Evolutionary conservation across 1,140 invertebrate genomes (phyloP).

Genomic region (Propsilocerus akamusi): DNA sequence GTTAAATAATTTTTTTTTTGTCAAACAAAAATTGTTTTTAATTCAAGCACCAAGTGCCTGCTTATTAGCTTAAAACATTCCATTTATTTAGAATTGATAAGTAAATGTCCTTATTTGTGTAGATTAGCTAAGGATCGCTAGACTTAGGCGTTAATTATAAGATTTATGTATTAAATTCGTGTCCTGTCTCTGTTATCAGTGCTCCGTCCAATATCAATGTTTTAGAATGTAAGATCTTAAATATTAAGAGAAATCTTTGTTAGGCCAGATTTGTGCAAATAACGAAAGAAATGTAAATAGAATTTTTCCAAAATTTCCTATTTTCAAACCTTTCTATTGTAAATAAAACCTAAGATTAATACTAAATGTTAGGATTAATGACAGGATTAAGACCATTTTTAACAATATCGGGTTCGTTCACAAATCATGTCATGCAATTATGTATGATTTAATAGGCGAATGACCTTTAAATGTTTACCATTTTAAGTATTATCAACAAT

Average conservation of each 20-base stretch:
- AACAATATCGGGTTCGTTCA: no score
- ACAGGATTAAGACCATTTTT: no score
- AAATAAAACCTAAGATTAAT: background rate
- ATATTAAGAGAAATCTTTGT: background rate
- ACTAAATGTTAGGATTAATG: background rate
- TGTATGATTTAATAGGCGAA: no score
- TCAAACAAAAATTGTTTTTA: background rate
- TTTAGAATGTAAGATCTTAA: no score
- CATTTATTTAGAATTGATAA: no score
- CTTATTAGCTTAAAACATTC: background rate
- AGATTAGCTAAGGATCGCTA: background rate
- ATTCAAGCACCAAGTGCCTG: background rate
- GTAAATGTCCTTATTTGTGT: no score
- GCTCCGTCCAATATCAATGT: constrained; percentile 1
- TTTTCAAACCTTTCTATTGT: background rate
- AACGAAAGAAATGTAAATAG: constrained; percentile 1
- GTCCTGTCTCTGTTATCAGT: constrained; percentile 1
- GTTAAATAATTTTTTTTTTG: background rate
- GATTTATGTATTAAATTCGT: background rate
- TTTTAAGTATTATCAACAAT: no score
- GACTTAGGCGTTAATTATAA: background rate
- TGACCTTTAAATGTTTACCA: no score
- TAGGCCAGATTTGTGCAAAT: constrained; percentile 3
- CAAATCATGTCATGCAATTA: no score
- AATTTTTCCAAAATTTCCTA: no score